Conservation (phyloP, 2,888 invertebrate species). For the Celastrina argiolus region DNA sequence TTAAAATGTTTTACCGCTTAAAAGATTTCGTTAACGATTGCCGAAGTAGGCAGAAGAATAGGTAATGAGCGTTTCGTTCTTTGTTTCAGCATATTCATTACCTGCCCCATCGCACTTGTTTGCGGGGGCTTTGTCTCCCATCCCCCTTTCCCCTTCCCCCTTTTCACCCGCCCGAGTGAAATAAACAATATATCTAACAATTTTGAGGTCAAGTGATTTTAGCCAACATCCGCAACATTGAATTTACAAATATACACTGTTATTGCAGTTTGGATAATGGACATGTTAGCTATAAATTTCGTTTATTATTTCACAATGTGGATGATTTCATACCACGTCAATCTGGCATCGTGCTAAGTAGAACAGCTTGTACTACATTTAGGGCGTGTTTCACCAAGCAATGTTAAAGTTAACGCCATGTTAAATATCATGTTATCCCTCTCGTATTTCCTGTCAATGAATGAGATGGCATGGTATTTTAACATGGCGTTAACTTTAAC, state of each 20-base stretch:
- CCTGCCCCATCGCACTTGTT: constrained; percentile 59
- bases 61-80: constrained; percentile 66
- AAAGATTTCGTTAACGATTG: constrained; percentile 49
- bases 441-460: too few relatives aligned
- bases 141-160: constrained; percentile 31
- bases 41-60: constrained; percentile 65
- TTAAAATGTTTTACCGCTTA: background rate
- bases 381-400: too few relatives aligned
- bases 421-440: too few relatives aligned
- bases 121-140: constrained; percentile 56
- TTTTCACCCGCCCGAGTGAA: constrained; percentile 47
- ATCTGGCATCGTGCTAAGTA: too few relatives aligned
- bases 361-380: too few relatives aligned
- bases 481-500: too few relatives aligned
- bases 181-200: constrained; percentile 64
- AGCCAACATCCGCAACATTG: constrained; percentile 51
- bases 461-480: too few relatives aligned
- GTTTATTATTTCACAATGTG: background rate
- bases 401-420: too few relatives aligned
- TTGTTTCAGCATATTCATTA: constrained; percentile 74
- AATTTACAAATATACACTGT: constrained; percentile 44
- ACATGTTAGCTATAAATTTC: background rate
- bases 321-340: too few relatives aligned
- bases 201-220: constrained; percentile 64
- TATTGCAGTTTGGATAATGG: background rate